Evolutionary conservation across 2,797 vertebrate genomes (phyloP).

Genomic region (Onychomys torridus): DNA sequence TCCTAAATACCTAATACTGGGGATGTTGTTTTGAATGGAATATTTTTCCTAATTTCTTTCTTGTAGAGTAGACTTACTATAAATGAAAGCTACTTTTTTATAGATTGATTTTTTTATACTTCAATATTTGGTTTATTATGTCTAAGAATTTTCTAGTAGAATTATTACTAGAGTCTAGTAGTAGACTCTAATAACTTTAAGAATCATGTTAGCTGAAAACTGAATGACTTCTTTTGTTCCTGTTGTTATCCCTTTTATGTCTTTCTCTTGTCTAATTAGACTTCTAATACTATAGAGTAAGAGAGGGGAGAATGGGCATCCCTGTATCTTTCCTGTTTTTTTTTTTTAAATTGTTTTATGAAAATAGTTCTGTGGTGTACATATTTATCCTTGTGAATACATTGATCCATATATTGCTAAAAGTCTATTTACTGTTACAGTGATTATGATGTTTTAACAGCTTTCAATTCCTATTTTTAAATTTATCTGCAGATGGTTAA

Average conservation of each 20-base stretch:
- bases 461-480: constrained; percentile 15
- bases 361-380: neutral
- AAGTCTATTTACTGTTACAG: constrained; percentile 6
- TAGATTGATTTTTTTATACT: neutral
- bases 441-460: neutral
- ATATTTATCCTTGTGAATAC: neutral
- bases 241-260: neutral
- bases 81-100: neutral
- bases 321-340: neutral
- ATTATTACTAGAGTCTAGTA: neutral
- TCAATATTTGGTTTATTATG: neutral
- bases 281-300: neutral
- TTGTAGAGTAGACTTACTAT: neutral
- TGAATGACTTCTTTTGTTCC: neutral
- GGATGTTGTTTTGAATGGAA: neutral
- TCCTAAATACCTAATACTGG: neutral
- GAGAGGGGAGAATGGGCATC: neutral
- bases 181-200: neutral
- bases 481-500: constrained; percentile 26
- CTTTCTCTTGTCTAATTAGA: neutral
- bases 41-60: neutral
- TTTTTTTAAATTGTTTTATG: neutral
- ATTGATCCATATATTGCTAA: neutral
- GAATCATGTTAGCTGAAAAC: neutral
- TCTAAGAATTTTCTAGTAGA: neutral